Evolutionary conservation across 2,113 vertebrate genomes (phyloP).

Genomic region (Lepisosteus oculatus): DNA sequence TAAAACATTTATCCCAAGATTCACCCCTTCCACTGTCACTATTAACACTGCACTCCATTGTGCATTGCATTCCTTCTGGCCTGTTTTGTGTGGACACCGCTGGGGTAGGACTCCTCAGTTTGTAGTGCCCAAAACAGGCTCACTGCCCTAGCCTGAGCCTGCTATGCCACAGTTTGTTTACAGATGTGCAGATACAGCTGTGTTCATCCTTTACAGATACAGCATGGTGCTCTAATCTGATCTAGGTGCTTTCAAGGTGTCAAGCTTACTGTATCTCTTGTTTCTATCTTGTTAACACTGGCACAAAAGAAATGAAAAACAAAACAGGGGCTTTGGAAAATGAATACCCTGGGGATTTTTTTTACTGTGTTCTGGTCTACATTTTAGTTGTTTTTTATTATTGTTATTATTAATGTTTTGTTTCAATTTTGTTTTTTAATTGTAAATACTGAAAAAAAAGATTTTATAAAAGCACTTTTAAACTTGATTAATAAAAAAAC

Average conservation of each 20-base stretch:
- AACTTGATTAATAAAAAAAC: conserved; percentile 90
- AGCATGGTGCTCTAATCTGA: conserved; percentile 47
- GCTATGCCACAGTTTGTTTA: conserved; percentile 31
- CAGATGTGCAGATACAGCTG: conserved; percentile 34
- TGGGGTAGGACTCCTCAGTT: neutral
- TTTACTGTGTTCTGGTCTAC: conserved; percentile 51
- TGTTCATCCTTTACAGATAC: conserved; percentile 12
- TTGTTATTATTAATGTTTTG: conserved; percentile 46
- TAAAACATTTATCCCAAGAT: conserved; percentile 1
- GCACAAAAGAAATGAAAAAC: conserved; percentile 50
- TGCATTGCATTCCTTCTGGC: conserved; percentile 25
- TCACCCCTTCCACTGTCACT: conserved; percentile 11
- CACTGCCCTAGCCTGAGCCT: conserved; percentile 18
- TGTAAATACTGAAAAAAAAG: conserved; percentile 93
- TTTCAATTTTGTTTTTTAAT: conserved; percentile 66
- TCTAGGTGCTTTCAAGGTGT: conserved; percentile 45
- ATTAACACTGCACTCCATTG: neutral
- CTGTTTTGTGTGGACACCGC: neutral
- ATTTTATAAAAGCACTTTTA: conserved; percentile 99
- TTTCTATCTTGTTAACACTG: conserved; percentile 69
- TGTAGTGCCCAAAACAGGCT: conserved; percentile 44
- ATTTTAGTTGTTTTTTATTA: conserved; percentile 62
- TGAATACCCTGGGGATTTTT: conserved; percentile 31
- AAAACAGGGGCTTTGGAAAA: conserved; percentile 55
- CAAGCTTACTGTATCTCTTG: conserved; percentile 66